Evolutionary conservation across 2,888 invertebrate genomes (phyloP).

Genomic region (Frankliniella fusca): DNA sequence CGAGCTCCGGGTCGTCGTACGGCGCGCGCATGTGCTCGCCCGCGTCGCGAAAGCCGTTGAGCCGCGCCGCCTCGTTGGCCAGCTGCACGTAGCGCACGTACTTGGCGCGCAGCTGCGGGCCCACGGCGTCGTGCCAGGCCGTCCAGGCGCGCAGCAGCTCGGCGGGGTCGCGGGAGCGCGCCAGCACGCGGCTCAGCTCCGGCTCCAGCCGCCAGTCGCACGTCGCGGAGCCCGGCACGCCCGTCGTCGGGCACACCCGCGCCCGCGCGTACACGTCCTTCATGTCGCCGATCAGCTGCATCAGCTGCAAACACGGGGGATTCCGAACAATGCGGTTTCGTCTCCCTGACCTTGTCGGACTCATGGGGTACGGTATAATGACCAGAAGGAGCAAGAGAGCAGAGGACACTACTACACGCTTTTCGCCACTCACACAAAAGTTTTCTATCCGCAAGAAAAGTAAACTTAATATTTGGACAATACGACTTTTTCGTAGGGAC

Average conservation of each 20-base stretch:
- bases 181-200: constrained; percentile 62
- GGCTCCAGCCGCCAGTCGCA: constrained; percentile 60
- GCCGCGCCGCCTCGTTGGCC: constrained; percentile 71
- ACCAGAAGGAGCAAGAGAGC: too few relatives aligned
- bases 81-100: constrained; percentile 75
- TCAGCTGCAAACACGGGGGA: constrained; percentile 54
- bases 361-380: too few relatives aligned
- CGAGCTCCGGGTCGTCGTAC: constrained; percentile 68
- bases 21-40: constrained; percentile 73
- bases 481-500: too few relatives aligned
- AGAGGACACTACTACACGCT: too few relatives aligned
- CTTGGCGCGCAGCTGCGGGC: constrained; percentile 67
- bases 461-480: too few relatives aligned
- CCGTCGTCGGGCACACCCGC: constrained; percentile 61
- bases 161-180: constrained; percentile 67
- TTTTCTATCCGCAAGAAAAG: too few relatives aligned
- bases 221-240: constrained; percentile 40
- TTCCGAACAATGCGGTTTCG: too few relatives aligned
- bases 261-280: constrained; percentile 70
- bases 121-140: constrained; percentile 74
- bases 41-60: constrained; percentile 71
- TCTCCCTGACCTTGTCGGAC: too few relatives aligned
- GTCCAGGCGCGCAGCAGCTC: constrained; percentile 74
- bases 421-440: too few relatives aligned
- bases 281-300: constrained; percentile 70